phyloP scores from a whole-genome alignment of 2,797 vertebrate genomes.

The Ceyx erithaca region DNA sequence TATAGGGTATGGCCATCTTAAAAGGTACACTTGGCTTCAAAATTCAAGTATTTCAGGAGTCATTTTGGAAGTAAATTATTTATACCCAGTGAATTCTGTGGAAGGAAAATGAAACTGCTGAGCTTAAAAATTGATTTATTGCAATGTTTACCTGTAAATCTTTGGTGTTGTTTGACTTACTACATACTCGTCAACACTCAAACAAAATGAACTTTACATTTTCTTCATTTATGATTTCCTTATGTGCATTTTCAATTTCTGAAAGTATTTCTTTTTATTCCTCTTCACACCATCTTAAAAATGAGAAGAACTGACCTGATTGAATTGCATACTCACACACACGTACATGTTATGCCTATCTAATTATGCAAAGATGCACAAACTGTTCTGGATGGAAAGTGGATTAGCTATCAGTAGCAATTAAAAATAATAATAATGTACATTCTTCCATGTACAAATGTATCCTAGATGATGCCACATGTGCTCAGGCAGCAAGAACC shows the following conservation, averaged over 20 bases:
- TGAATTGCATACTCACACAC: not conserved
- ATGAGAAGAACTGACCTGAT: not conserved
- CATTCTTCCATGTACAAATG: slow-evolving; percentile 62
- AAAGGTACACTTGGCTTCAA: not conserved
- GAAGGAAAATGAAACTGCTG: not conserved
- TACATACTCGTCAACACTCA: not conserved
- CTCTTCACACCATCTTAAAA: not conserved
- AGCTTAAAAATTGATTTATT: not conserved
- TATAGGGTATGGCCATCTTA: not conserved
- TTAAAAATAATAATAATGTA: slow-evolving; percentile 59
- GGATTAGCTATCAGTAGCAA: not conserved
- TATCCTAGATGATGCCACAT: slow-evolving; percentile 79
- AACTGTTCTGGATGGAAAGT: not conserved
- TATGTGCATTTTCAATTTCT: not conserved
- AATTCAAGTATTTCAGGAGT: not conserved
- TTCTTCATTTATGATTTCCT: not conserved
- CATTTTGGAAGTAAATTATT: not conserved
- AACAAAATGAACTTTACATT: not conserved
- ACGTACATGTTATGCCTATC: not conserved
- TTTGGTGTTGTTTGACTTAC: not conserved
- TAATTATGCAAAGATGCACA: not conserved
- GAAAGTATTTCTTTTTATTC: not conserved
- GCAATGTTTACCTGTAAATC: not conserved
- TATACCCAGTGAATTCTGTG: not conserved
- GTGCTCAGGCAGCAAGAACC: slow-evolving; percentile 74